phyloP scores from a whole-genome alignment of 2,888 invertebrate species.

The Lissonota sp. region DNA sequence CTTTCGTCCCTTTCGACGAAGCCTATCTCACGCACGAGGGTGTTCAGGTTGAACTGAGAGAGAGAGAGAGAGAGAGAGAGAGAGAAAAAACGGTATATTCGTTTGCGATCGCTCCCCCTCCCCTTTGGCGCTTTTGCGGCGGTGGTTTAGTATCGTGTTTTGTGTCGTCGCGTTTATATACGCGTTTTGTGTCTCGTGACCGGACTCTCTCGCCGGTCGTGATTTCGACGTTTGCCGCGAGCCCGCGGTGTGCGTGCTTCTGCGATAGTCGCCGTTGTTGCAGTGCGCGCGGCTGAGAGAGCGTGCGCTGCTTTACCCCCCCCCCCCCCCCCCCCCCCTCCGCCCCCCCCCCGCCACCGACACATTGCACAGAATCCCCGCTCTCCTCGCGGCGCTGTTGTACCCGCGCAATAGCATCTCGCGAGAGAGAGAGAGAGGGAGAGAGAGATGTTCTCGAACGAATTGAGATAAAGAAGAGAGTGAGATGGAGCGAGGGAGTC shows the following conservation, averaged over 20 bases:
- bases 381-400: no score
- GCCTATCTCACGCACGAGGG: slow-evolving; percentile 32
- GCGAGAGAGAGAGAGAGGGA: slow-evolving; percentile 6
- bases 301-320: slow-evolving; percentile 25
- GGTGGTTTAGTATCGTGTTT: slow-evolving; percentile 58
- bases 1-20: slow-evolving; percentile 39
- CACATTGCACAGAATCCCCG: no score
- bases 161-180: neutral
- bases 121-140: neutral
- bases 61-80: slow-evolving; percentile 26
- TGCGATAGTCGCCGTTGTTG: slow-evolving; percentile 77
- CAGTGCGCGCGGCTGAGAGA: slow-evolving; percentile 71
- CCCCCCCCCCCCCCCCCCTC: slow-evolving; percentile 44
- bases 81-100: slow-evolving; percentile 1
- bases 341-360: slow-evolving; percentile 1
- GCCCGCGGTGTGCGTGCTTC: slow-evolving; percentile 73
- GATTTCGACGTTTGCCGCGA: slow-evolving; percentile 13
- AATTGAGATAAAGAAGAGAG: no score
- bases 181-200: neutral
- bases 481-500: neutral
- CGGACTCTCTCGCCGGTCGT: slow-evolving; percentile 32
- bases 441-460: no score
- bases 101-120: slow-evolving; percentile 28
- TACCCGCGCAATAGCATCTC: slow-evolving; percentile 11
- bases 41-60: slow-evolving; percentile 62